A percentile compares a stretch with the other conserved stretches of the same genome.
Conservation (phyloP, 2,113 vertebrate species). For the Eulemur rufifrons region DNA sequence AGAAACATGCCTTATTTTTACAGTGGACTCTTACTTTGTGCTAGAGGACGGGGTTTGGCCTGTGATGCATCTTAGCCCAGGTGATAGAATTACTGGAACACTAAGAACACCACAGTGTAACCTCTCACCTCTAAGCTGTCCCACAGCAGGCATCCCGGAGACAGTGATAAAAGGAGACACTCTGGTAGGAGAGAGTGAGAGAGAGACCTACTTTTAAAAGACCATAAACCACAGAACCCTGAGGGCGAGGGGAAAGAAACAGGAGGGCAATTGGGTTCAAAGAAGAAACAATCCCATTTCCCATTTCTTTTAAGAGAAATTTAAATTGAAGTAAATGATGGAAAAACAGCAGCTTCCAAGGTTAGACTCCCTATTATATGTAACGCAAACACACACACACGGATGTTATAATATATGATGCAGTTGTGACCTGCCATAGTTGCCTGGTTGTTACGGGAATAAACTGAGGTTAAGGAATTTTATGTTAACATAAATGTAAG, state of each 20-base stretch:
- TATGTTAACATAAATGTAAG: neutral
- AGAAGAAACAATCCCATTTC: neutral
- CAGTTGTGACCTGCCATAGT: neutral
- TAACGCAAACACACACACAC: neutral
- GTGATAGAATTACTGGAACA: neutral
- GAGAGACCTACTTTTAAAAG: neutral
- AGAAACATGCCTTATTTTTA: neutral
- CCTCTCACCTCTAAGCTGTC: neutral
- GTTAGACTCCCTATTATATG: neutral
- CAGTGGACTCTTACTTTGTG: neutral
- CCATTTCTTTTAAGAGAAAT: neutral
- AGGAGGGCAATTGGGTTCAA: neutral
- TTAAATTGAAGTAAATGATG: neutral
- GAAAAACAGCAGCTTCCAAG: neutral
- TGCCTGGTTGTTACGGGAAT: neutral
- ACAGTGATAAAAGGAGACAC: neutral
- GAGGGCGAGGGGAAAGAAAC: neutral
- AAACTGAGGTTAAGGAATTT: neutral
- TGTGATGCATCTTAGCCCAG: neutral
- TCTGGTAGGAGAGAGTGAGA: neutral
- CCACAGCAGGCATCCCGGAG: neutral
- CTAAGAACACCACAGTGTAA: neutral
- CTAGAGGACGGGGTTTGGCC: neutral
- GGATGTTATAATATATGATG: neutral
- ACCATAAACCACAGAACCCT: neutral